Base-by-base conservation (phyloP, 2,113 vertebrate genomes). In the Corvus moneduloides region DNA sequence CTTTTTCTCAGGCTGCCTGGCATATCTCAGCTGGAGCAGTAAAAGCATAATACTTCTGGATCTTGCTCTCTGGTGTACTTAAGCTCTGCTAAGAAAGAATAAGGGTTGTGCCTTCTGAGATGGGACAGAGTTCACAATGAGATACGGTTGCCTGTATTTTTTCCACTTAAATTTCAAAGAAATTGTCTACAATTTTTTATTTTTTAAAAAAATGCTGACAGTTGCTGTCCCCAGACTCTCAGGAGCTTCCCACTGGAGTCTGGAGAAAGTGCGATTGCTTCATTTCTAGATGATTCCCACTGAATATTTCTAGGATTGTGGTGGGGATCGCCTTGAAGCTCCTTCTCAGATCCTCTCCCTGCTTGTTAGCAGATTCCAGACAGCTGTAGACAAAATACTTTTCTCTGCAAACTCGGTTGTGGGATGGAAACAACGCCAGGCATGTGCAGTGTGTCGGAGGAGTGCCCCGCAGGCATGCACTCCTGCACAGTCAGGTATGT, bases 361-460 rank as follows among this genome's bases (percentile, higher is more conserved):
- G 63, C 92, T 93, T 21, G 83, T 74, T 92, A 92, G 90, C 88
- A 52, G 92, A 94, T 94, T 95, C 89, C 92, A 93, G 83, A 63
- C 8, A 6, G 35, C 90, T 63, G 64, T 74, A 97, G 94, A 97
- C 92, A 94, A 96, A 94, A 94, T 84, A 92, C 51, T 88, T 96
- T 76, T 86, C 86, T 92, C 90, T 88, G 76, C 83, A 80, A 79
- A 77, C 67, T 86, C 3, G 68, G 51, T 13, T 84, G 94, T 96
- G 95, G 95, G 96, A 90, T 93, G 93, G 59, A 86, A 95, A 86
- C 90, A 66, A 94, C 13, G 89, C 83, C 88, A 92, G 91, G 94
- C 92, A 94, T 96, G 30, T n/a, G 61, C 64, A 78, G 92, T 3
- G 3, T 55, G 74, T 87, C 1, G 23, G 90, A 94, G 95, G 90